These are phyloP conservation scores for Ectobius pallidus DNA, from an alignment of 2,888 invertebrate genomes.

Conservation along the genomic window DNA sequence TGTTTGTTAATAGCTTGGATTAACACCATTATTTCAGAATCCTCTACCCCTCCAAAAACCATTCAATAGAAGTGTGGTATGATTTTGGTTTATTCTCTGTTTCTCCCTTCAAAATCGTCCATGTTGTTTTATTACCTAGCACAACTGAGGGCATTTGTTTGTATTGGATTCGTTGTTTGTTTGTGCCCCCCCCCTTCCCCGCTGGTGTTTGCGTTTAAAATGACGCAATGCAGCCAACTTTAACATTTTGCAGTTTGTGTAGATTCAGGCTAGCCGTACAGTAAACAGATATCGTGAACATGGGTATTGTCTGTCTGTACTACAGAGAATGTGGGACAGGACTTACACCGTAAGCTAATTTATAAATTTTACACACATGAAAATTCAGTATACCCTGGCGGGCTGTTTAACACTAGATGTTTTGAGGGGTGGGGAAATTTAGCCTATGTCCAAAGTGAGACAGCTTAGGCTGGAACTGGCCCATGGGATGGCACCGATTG, in stretches of 20 bases:
- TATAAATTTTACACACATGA: too few relatives aligned
- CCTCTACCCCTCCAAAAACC: too few relatives aligned
- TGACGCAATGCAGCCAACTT: slow-evolving; percentile 1
- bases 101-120: background rate
- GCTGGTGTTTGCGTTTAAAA: background rate
- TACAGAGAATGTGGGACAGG: too few relatives aligned
- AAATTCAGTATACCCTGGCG: too few relatives aligned
- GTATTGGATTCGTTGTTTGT: background rate
- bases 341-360: too few relatives aligned
- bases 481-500: too few relatives aligned
- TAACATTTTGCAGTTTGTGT: background rate
- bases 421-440: too few relatives aligned
- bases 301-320: too few relatives aligned
- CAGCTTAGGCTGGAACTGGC: too few relatives aligned
- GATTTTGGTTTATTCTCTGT: background rate
- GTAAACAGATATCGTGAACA: background rate
- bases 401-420: too few relatives aligned
- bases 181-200: background rate
- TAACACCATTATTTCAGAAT: background rate
- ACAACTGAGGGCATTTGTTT: background rate
- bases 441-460: too few relatives aligned
- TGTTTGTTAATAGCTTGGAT: background rate
- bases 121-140: background rate
- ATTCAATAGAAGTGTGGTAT: background rate
- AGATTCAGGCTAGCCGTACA: background rate